Evolutionary conservation across 1,140 invertebrate species (phyloP), one percentile per base, ranked within the genome.

Genomic region (Campodea augens): DNA sequence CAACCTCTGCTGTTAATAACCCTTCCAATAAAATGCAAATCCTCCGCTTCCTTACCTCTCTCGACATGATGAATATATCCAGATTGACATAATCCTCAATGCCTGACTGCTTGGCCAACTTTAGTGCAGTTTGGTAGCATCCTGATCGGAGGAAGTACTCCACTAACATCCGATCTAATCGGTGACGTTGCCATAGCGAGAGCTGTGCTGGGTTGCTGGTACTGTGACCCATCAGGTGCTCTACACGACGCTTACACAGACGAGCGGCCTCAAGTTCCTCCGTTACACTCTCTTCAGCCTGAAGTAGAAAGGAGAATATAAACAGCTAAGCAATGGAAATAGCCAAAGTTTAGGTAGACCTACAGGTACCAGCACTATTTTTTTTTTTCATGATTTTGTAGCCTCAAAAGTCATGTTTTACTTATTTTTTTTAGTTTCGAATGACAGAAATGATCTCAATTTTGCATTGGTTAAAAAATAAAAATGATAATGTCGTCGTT

Each of bases 131-230:
- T 56, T 87, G 82, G 57, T 98, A 98, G 62, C 91, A 96, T 1
- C 93, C 92, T 60, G 85, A 81, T 45, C 91, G 70, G n/a, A 97
- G 70, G 54, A 93, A 87, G 64, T 97, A 92, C 61, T 98, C 93
- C 13, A 97, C 87, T 10, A 98, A 66, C 79, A 97, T 87, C 42
- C 93, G 71, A 64, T 97, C 90, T 19, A 97, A 60, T 41, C 92
- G 74, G 41, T 84, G 81, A 47, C 82, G 74, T 46, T 82, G 75
- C 89, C 89, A 97, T 52, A 80, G 77, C 60, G 76, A 81, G 37
- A 77, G 20, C 19, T 41, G 41, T 10, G 41, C 45, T 7, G 50
- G 46, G 41, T 51, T 47, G 2, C 36, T 25, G 10, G 19, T 61
- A 43, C 57, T 63, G 53, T 86, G 80, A 54, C 85, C 82, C 56